A percentile compares a stretch with the other conserved stretches of the same genome.
Conservation (phyloP, 2,797 vertebrate genomes). For the Erethizon dorsatum region DNA sequence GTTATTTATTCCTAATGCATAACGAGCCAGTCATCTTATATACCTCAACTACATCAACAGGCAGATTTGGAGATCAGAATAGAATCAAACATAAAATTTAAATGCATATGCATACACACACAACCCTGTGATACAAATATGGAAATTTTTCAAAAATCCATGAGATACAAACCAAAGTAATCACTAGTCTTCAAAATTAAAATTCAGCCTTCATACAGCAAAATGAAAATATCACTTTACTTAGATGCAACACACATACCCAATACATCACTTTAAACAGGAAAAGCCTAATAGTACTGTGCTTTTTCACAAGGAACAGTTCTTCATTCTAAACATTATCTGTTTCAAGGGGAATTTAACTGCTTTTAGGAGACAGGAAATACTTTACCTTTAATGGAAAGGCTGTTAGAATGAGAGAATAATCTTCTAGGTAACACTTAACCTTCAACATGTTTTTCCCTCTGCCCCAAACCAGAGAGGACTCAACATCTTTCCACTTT, state of each 20-base stretch:
- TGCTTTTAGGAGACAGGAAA: slow-evolving; percentile 8
- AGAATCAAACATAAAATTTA: slow-evolving; percentile 1
- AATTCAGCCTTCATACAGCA: neutral
- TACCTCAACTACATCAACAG: neutral
- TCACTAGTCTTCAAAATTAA: neutral
- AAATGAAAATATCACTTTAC: slow-evolving; percentile 17
- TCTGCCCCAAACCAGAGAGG: neutral
- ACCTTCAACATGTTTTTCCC: neutral
- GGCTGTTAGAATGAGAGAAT: neutral
- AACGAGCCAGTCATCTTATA: neutral
- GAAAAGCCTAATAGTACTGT: neutral
- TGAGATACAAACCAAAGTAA: neutral
- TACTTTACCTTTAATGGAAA: neutral
- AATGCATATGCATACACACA: neutral
- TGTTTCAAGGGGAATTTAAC: slow-evolving; percentile 18
- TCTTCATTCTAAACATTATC: slow-evolving; percentile 37
- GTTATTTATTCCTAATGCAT: neutral
- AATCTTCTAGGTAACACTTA: neutral
- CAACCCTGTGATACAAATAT: neutral
- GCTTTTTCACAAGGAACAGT: slow-evolving; percentile 20
- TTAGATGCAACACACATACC: neutral
- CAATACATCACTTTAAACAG: slow-evolving; percentile 29
- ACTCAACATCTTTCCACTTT: slow-evolving; percentile 11
- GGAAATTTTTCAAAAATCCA: neutral
- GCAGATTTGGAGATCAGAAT: slow-evolving; percentile 44